These are phyloP conservation scores for Diploptera punctata DNA, from an alignment of 2,888 invertebrate genomes.

Conservation along the genomic window DNA sequence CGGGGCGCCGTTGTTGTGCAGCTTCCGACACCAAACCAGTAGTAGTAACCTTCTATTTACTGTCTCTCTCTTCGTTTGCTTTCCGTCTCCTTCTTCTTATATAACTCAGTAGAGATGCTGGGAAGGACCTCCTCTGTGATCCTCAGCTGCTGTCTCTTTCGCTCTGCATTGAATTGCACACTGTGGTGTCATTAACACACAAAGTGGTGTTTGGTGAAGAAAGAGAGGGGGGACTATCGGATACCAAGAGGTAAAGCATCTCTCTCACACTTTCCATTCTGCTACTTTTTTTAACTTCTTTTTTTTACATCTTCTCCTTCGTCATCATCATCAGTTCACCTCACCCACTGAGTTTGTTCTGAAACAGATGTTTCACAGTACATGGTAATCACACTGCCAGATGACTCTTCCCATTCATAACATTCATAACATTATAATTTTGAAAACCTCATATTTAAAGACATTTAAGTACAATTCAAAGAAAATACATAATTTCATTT, in stretches of 20 bases:
- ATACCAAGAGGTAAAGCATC: slow-evolving; percentile 5
- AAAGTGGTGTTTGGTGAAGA: slow-evolving; percentile 40
- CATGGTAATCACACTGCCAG: no score
- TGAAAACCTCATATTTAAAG: no score
- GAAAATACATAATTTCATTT: no score
- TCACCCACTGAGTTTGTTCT: no score
- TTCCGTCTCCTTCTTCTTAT: slow-evolving; percentile 24
- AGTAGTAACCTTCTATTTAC: slow-evolving; percentile 21
- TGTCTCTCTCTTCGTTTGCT: not conserved
- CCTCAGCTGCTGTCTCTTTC: slow-evolving; percentile 14
- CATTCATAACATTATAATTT: no score
- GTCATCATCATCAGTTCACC: not conserved
- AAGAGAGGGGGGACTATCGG: not conserved
- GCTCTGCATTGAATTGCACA: slow-evolving; percentile 38
- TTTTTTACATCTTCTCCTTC: not conserved
- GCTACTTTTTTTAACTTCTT: not conserved
- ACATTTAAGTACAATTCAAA: no score
- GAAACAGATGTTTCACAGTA: no score
- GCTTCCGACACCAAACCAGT: not conserved
- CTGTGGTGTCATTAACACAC: slow-evolving; percentile 43
- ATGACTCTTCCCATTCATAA: no score
- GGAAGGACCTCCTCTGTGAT: slow-evolving; percentile 36
- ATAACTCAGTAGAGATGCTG: slow-evolving; percentile 33
- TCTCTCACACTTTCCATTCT: slow-evolving; percentile 5
- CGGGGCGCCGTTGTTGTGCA: slow-evolving; percentile 34